Conservation (phyloP, 2,113 vertebrate genomes). For the Amphiprion percula region DNA sequence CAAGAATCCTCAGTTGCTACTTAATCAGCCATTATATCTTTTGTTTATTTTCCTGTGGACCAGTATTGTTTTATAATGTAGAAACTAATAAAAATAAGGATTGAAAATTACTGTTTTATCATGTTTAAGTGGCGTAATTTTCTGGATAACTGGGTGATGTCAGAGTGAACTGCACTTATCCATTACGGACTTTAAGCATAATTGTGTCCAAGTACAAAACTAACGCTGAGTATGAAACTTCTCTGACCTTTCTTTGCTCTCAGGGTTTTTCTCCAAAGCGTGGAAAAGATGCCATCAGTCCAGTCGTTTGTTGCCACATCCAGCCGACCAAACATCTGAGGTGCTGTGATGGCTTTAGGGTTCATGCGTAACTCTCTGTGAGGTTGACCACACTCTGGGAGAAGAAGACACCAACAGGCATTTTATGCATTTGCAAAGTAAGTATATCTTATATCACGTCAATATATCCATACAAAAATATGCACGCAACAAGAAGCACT, state of each 20-base stretch:
- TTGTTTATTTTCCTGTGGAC: no score
- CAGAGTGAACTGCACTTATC: no score
- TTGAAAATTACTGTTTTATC: background rate
- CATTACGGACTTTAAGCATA: background rate
- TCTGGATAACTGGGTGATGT: background rate
- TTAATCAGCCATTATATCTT: background rate
- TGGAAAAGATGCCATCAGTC: conserved; percentile 98
- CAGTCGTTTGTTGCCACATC: conserved; percentile 97
- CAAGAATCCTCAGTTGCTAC: background rate
- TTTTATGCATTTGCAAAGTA: background rate
- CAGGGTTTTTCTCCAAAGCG: conserved; percentile 96
- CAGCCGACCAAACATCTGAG: conserved; percentile 97
- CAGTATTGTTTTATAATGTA: no score
- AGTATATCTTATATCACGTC: background rate
- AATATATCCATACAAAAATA: no score
- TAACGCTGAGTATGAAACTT: background rate
- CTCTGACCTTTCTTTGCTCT: conserved; percentile 92
- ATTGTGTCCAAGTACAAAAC: background rate
- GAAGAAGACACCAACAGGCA: conserved; percentile 21
- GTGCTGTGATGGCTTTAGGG: conserved; percentile 96
- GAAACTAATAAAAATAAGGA: no score
- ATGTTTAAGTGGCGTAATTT: background rate
- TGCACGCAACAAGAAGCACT: background rate
- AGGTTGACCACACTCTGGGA: conserved; percentile 90
- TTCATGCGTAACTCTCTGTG: conserved; percentile 99